These are phyloP conservation scores for Apamea epomidion DNA, from an alignment of 2,888 invertebrate genomes.

Conservation along the genomic window DNA sequence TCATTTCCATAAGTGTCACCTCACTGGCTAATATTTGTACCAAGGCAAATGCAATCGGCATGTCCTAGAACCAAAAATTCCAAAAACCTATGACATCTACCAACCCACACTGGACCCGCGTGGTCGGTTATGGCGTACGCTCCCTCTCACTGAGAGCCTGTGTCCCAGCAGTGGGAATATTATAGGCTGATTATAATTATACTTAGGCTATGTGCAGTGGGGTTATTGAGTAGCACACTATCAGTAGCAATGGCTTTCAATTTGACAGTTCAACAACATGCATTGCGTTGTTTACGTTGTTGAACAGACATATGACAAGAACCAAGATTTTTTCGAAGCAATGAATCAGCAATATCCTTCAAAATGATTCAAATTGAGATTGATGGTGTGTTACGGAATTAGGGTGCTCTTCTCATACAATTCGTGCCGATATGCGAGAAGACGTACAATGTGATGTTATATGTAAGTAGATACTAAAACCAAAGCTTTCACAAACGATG, in stretches of 20 bases:
- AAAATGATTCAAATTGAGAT: too few relatives aligned
- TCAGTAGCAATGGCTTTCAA: not conserved
- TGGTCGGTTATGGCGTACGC: not conserved
- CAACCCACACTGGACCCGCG: not conserved
- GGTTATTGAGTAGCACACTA: not conserved
- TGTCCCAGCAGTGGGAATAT: not conserved
- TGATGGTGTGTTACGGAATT: not conserved
- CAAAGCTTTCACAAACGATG: constrained; percentile 32
- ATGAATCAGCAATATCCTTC: too few relatives aligned
- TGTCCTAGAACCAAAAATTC: not conserved
- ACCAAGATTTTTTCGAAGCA: too few relatives aligned
- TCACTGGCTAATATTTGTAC: not conserved
- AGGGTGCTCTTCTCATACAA: not conserved
- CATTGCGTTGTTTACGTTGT: too few relatives aligned
- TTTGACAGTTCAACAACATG: too few relatives aligned
- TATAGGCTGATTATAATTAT: not conserved
- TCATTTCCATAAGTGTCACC: constrained; percentile 2
- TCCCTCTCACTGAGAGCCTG: not conserved
- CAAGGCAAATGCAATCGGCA: not conserved
- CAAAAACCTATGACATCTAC: not conserved
- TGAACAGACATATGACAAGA: too few relatives aligned
- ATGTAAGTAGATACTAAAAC: constrained; percentile 25
- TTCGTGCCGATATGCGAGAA: not conserved
- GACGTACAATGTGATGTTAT: constrained; percentile 1
- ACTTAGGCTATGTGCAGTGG: not conserved